These are phyloP conservation scores for Coremacera marginata DNA, from an alignment of 2,888 invertebrate genomes.

Conservation along the genomic window DNA sequence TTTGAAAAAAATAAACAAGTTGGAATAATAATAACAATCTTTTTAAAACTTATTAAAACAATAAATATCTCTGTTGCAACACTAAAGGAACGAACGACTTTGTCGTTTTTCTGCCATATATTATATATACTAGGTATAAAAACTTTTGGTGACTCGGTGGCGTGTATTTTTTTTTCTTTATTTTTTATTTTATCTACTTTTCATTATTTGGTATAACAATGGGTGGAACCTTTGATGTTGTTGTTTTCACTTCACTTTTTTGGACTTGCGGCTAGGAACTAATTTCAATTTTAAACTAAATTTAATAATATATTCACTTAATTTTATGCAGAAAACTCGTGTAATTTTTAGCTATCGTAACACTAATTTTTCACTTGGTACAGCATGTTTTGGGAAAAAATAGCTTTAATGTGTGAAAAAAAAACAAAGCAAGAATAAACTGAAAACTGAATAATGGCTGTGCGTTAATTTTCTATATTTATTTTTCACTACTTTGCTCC, in stretches of 20 bases:
- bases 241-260: slow-evolving; percentile 15
- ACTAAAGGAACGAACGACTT: too few species aligned
- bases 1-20: too few species aligned
- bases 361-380: neutral
- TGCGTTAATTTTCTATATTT: slow-evolving; percentile 67
- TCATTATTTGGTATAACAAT: slow-evolving; percentile 54
- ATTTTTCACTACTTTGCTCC: slow-evolving; percentile 49
- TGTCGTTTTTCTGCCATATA: neutral
- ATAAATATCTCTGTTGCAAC: too few species aligned
- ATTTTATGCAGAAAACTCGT: neutral
- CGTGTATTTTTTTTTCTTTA: slow-evolving; percentile 31
- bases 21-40: too few species aligned
- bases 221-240: slow-evolving; percentile 54
- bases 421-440: neutral
- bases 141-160: neutral
- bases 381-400: neutral
- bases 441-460: slow-evolving; percentile 49
- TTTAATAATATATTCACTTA: neutral
- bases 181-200: neutral
- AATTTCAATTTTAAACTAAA: neutral
- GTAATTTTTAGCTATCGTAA: neutral
- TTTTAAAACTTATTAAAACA: too few species aligned
- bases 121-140: neutral
- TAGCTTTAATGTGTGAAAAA: neutral
- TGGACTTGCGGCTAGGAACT: slow-evolving; percentile 27